These are phyloP conservation scores for Sminthurides aquaticus DNA, from an alignment of 2,888 invertebrate genomes.

Conservation along the genomic window DNA sequence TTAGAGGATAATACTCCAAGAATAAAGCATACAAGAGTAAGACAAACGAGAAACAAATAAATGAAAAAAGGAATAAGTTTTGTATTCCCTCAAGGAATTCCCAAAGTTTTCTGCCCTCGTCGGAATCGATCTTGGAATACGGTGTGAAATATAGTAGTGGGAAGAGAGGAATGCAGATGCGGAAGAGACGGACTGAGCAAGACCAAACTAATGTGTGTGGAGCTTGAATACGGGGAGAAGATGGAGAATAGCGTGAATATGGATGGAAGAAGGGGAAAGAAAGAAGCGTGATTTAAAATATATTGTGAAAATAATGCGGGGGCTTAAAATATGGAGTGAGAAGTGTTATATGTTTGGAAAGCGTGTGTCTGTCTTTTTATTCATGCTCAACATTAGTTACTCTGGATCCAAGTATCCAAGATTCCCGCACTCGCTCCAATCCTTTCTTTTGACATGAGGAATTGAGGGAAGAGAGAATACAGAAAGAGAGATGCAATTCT, in stretches of 20 bases:
- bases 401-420: not conserved
- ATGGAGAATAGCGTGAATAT: not conserved
- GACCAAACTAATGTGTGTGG: not conserved
- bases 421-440: not conserved
- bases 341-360: not conserved
- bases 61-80: too few species aligned
- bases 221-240: not conserved
- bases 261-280: not conserved
- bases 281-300: constrained; percentile 4
- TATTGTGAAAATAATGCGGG: not conserved
- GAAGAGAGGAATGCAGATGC: not conserved
- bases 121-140: too few species aligned
- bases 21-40: too few species aligned
- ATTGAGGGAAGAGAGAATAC: too few species aligned
- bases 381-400: not conserved
- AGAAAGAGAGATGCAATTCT: too few species aligned
- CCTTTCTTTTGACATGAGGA: not conserved
- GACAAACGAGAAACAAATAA: too few species aligned
- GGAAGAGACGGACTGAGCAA: too few species aligned
- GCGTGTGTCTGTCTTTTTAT: not conserved
- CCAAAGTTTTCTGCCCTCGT: too few species aligned
- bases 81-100: too few species aligned
- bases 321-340: constrained; percentile 3
- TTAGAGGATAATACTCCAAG: too few species aligned
- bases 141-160: too few species aligned